A percentile compares a stretch with the other conserved stretches of the same genome.
Conservation (phyloP, 2,113 vertebrate species). For the Zosterops borbonicus region DNA sequence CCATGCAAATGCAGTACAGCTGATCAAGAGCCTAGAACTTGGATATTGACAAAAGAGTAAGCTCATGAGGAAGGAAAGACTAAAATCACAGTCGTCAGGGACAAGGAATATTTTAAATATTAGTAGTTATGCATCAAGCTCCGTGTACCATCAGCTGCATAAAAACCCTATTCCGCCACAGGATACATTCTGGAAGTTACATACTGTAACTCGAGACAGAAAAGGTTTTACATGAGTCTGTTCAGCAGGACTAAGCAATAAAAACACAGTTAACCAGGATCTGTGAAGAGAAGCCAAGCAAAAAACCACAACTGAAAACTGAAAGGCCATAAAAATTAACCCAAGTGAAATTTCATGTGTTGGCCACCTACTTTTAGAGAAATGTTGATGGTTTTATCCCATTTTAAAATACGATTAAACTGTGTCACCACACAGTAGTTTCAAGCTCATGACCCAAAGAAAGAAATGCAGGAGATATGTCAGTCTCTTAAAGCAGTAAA, state of each 20-base stretch:
- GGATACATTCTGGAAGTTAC: not conserved
- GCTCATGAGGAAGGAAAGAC: not conserved
- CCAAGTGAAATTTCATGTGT: constrained; percentile 28
- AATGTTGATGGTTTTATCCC: not conserved
- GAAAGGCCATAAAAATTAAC: constrained; percentile 53
- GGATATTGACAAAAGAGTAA: not conserved
- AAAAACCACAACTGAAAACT: constrained; percentile 57
- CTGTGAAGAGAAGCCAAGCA: constrained; percentile 53
- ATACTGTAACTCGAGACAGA: not conserved
- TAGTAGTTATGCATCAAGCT: not conserved
- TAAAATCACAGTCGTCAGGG: not conserved
- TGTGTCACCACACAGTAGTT: not conserved
- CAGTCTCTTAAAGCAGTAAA: not conserved
- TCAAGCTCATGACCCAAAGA: not conserved
- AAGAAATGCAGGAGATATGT: not conserved
- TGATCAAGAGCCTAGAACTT: not conserved
- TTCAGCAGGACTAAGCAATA: constrained; percentile 28
- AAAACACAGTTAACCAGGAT: constrained; percentile 37
- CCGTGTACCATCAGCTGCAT: not conserved
- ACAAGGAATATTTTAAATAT: not conserved
- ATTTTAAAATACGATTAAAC: not conserved
- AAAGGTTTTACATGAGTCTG: not conserved
- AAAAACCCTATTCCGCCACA: not conserved
- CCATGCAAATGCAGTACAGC: not conserved
- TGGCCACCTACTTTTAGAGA: not conserved